Conservation (phyloP, 1,140 invertebrate species). For the Radopholus similis region DNA sequence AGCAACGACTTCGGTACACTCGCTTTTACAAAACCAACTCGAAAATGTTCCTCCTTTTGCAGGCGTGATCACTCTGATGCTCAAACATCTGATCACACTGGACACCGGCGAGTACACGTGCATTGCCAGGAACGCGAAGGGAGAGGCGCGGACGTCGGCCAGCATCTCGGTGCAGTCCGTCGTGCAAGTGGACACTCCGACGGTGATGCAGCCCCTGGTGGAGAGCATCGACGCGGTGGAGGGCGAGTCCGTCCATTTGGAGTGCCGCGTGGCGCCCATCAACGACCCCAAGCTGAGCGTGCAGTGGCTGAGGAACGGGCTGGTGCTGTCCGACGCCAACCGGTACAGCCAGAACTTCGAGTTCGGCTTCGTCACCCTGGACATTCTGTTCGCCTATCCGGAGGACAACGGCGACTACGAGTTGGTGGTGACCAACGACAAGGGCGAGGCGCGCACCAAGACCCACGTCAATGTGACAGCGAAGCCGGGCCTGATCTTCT, state of each 20-base stretch:
- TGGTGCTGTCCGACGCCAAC: conserved; percentile 52
- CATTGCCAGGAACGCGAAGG: conserved; percentile 68
- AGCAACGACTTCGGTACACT: conserved; percentile 96
- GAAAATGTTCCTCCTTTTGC: no score
- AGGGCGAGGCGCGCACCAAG: conserved; percentile 52
- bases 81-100: conserved; percentile 83
- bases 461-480: conserved; percentile 39
- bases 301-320: conserved; percentile 82
- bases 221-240: conserved; percentile 79
- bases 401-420: conserved; percentile 59
- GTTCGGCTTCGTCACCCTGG: conserved; percentile 57
- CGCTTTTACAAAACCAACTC: no score
- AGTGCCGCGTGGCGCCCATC: conserved; percentile 88
- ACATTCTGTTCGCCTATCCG: conserved; percentile 55
- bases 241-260: conserved; percentile 86
- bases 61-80: conserved; percentile 74
- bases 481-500: conserved; percentile 45
- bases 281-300: conserved; percentile 90
- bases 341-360: conserved; percentile 50
- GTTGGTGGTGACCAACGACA: conserved; percentile 51
- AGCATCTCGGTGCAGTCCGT: conserved; percentile 50
- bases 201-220: conserved; percentile 66
- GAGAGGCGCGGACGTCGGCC: conserved; percentile 47
- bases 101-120: conserved; percentile 82
- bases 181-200: conserved; percentile 44